These are phyloP conservation scores for Agrypnus murinus DNA, from an alignment of 2,888 invertebrate genomes.

Conservation along the genomic window DNA sequence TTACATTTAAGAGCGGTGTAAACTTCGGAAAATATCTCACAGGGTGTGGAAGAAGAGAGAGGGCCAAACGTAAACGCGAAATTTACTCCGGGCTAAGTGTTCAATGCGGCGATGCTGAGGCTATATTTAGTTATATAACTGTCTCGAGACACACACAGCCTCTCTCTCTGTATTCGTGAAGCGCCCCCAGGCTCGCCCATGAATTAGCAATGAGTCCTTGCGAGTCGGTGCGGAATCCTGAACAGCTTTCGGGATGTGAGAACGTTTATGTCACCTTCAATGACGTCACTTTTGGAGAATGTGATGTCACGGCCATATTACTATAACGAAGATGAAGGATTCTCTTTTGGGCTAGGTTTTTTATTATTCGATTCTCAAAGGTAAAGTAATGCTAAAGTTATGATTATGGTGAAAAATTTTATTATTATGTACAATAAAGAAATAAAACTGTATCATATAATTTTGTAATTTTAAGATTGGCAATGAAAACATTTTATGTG, in stretches of 20 bases:
- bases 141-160: slow-evolving; percentile 38
- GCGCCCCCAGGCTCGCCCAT: slow-evolving; percentile 44
- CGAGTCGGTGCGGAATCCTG: slow-evolving; percentile 42
- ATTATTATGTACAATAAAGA: neutral
- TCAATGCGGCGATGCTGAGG: slow-evolving; percentile 28
- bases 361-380: slow-evolving; percentile 2
- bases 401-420: neutral
- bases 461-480: no score
- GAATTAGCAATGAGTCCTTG: slow-evolving; percentile 50
- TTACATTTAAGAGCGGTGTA: slow-evolving; percentile 9
- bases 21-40: neutral
- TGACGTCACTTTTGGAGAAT: slow-evolving; percentile 33
- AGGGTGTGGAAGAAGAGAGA: slow-evolving; percentile 10
- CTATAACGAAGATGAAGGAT: slow-evolving; percentile 8
- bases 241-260: slow-evolving; percentile 42
- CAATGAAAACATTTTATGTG: no score
- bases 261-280: slow-evolving; percentile 33
- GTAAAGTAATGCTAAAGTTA: neutral
- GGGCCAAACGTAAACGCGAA: slow-evolving; percentile 19
- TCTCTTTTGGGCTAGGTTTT: neutral
- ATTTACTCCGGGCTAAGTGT: slow-evolving; percentile 20
- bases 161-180: slow-evolving; percentile 40
- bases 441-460: neutral
- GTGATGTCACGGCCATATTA: slow-evolving; percentile 37
- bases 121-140: slow-evolving; percentile 46